Evolutionary conservation across 2,888 invertebrate species (phyloP).

Genomic region (Papilio protenor): DNA sequence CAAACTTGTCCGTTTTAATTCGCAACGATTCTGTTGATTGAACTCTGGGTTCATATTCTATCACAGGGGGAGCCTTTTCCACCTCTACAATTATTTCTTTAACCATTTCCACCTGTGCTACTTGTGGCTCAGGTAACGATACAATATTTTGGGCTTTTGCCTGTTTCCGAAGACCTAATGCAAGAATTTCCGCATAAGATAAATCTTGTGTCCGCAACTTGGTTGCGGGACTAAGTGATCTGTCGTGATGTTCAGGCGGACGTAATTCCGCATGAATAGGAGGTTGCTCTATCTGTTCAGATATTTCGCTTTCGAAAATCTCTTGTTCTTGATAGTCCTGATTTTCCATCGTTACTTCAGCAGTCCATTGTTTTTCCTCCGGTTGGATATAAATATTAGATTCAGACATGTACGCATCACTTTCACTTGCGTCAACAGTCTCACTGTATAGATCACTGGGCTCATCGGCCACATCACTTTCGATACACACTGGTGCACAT

Average conservation of each 20-base stretch:
- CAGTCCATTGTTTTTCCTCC: slow-evolving; percentile 51
- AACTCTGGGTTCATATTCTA: slow-evolving; percentile 56
- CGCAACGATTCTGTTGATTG: slow-evolving; percentile 48
- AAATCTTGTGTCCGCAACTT: slow-evolving; percentile 84
- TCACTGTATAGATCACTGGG: slow-evolving; percentile 61
- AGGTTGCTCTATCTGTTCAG: slow-evolving; percentile 45
- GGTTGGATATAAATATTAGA: slow-evolving; percentile 56
- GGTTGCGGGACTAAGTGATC: slow-evolving; percentile 62
- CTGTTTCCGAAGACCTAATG: slow-evolving; percentile 85
- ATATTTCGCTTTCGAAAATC: slow-evolving; percentile 41
- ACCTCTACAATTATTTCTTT: slow-evolving; percentile 69
- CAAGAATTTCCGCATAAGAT: slow-evolving; percentile 89
- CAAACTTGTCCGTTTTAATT: slow-evolving; percentile 51
- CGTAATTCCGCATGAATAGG: slow-evolving; percentile 49
- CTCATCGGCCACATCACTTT: slow-evolving; percentile 57
- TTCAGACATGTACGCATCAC: slow-evolving; percentile 66
- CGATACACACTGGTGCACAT: slow-evolving; percentile 59
- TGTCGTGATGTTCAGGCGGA: slow-evolving; percentile 54
- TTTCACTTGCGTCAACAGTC: slow-evolving; percentile 70
- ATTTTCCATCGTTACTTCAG: slow-evolving; percentile 52
- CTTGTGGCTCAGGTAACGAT: slow-evolving; percentile 70
- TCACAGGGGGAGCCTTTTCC: slow-evolving; percentile 58
- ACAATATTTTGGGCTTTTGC: slow-evolving; percentile 60
- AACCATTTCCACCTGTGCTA: slow-evolving; percentile 71
- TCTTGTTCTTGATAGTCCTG: slow-evolving; percentile 53